Evolutionary conservation across 2,113 vertebrate genomes (phyloP).

Genomic region (Perca flavescens): DNA sequence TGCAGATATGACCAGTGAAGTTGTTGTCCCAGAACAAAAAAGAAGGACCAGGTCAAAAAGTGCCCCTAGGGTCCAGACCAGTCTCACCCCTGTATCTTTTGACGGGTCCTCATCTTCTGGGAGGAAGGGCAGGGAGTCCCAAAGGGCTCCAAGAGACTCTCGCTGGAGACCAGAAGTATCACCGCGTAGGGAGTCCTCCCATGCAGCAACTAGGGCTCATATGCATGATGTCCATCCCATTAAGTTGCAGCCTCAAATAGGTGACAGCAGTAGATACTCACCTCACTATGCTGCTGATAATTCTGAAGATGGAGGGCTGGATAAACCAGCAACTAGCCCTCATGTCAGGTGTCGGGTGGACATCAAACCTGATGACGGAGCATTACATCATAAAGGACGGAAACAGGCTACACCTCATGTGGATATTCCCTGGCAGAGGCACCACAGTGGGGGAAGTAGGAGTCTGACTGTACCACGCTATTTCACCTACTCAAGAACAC

Average conservation of each 20-base stretch:
- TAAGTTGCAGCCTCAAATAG: slow-evolving; percentile 93
- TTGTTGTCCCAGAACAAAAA: slow-evolving; percentile 81
- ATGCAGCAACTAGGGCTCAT: slow-evolving; percentile 84
- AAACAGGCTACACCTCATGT: slow-evolving; percentile 78
- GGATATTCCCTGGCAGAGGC: slow-evolving; percentile 85
- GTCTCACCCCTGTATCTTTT: slow-evolving; percentile 86
- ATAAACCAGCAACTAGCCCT: slow-evolving; percentile 87
- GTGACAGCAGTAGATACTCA: slow-evolving; percentile 88
- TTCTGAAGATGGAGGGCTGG: slow-evolving; percentile 80
- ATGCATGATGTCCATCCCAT: slow-evolving; percentile 94
- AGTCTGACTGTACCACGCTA: slow-evolving; percentile 90
- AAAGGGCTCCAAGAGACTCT: slow-evolving; percentile 83
- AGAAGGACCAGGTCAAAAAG: slow-evolving; percentile 93
- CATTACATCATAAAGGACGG: slow-evolving; percentile 84
- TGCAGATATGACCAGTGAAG: slow-evolving; percentile 78
- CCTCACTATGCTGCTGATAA: slow-evolving; percentile 87
- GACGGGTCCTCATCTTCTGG: slow-evolving; percentile 80
- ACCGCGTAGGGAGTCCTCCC: slow-evolving; percentile 84
- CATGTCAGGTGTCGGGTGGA: slow-evolving; percentile 95
- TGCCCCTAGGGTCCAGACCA: slow-evolving; percentile 88
- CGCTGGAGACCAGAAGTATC: slow-evolving; percentile 85
- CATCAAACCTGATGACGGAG: slow-evolving; percentile 92
- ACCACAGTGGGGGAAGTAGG: slow-evolving; percentile 76
- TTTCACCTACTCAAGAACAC: slow-evolving; percentile 86
- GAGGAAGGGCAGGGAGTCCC: slow-evolving; percentile 87